These are phyloP conservation scores for Thalassarche chlororhynchos DNA, from an alignment of 2,113 vertebrate species.

Conservation along the genomic window DNA sequence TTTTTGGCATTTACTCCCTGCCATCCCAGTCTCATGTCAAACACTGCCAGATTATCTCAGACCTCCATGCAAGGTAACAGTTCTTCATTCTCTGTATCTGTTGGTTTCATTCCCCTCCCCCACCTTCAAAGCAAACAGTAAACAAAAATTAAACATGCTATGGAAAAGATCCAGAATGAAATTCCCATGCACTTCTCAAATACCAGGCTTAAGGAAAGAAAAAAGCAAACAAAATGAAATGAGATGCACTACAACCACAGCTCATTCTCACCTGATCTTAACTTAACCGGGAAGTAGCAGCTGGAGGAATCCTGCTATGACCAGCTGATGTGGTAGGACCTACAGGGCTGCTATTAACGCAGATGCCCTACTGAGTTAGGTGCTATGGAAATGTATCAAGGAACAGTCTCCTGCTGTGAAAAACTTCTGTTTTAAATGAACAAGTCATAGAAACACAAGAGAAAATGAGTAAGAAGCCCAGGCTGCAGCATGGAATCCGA, in stretches of 20 bases:
- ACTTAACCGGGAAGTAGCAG: background rate
- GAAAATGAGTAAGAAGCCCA: background rate
- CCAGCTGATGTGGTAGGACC: background rate
- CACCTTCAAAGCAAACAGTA: background rate
- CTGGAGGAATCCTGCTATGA: background rate
- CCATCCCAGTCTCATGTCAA: background rate
- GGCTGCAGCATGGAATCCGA: background rate
- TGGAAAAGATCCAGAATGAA: background rate
- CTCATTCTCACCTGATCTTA: background rate
- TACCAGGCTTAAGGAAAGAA: background rate
- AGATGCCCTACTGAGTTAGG: background rate
- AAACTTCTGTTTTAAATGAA: background rate
- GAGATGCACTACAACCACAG: background rate
- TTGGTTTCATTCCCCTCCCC: background rate
- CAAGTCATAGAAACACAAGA: background rate
- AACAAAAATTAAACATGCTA: background rate
- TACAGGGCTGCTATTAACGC: background rate
- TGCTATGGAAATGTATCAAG: background rate
- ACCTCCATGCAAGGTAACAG: background rate
- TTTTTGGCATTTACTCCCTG: background rate
- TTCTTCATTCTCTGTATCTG: background rate
- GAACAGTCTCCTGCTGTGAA: background rate
- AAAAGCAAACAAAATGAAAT: background rate
- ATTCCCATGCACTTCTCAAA: background rate
- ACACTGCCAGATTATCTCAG: background rate